Base-by-base conservation (phyloP, 2,888 invertebrate species). In the Spodoptera picta region DNA sequence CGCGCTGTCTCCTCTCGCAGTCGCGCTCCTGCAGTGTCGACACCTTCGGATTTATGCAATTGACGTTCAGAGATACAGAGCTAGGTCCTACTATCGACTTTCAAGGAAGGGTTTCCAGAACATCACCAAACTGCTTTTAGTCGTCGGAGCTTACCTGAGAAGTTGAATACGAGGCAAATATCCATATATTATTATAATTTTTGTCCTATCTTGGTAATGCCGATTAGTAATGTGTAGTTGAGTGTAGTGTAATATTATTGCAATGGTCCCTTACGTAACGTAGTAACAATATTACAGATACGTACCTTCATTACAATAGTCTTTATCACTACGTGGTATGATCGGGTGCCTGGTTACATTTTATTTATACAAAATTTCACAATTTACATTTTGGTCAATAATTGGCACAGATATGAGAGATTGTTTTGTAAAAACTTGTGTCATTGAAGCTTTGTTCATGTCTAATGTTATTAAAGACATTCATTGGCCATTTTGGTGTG, bases 1-100 rank as follows among this genome's bases (percentile, higher is more conserved):
- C 70, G 75, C 73, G 53, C 75, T 80, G 55, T 77, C 79, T 79
- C 74, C 31, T 75, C 65, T 67, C 57, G 55, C 41, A 51, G 24
- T 65, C 45, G 27, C 53, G 48, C 56, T 60, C 48, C 49, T 19
- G 24, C 27, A 57, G 49, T 41, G 46, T 31, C 19, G 47, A 52
- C 44, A 58, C 42, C 59, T 48, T 61, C 72, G 70, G 73, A 77
- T 71, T 69, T 55, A 60, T 41, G 47, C 63, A 75, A 71, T 79
- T 77, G 73, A 77, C 80, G 75, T 79, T 77, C 62, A 67, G 63
- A 65, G 57, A 49, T 51, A 48, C 63, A 70, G 46, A 63, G 44
- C 50, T 69, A 69, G 45, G 60, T 46, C 7, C 11, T 19, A 47
- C 14, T 60, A 42, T 36, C 43, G 19, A 31, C 42, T 36, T 14